Conservation (phyloP, 2,113 vertebrate genomes). For the Pleuronectes platessa region DNA sequence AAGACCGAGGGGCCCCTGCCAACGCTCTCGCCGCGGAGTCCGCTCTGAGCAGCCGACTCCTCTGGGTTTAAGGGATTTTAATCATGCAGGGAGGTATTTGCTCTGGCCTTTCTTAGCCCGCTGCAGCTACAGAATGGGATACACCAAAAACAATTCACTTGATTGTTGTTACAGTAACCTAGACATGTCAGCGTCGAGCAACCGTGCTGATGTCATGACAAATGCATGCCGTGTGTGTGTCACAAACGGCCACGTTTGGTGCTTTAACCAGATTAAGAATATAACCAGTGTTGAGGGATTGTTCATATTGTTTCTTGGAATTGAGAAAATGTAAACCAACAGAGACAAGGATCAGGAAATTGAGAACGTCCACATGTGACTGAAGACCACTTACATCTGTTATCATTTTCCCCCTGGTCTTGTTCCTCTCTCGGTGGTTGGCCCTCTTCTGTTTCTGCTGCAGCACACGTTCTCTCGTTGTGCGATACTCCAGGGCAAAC, state of each 20-base stretch:
- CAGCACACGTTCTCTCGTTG: conserved; percentile 93
- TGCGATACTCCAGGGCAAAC: conserved; percentile 97
- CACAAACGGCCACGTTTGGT: conserved; percentile 13
- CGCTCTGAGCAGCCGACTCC: conserved; percentile 41
- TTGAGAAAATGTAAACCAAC: conserved; percentile 42
- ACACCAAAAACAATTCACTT: conserved; percentile 62
- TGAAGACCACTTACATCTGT: conserved; percentile 91
- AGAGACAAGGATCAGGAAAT: conserved; percentile 43
- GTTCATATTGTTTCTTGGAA: conserved; percentile 46
- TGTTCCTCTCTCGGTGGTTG: conserved; percentile 98
- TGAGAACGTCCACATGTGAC: conserved; percentile 31
- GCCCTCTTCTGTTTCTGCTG: conserved; percentile 98
- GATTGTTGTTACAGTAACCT: conserved; percentile 75
- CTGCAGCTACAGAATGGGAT: conserved; percentile 65
- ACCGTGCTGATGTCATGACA: conserved; percentile 59
- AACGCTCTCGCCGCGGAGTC: conserved; percentile 47
- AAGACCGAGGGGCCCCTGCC: conserved; percentile 60
- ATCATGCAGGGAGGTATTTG: conserved; percentile 68
- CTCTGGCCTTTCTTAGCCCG: conserved; percentile 60
- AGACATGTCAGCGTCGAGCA: conserved; percentile 49
- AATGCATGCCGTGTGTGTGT: conserved; percentile 30
- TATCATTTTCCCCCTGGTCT: conserved; percentile 99
- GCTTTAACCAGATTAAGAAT: conserved; percentile 39
- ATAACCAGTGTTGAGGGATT: conserved; percentile 31
- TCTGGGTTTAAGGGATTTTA: conserved; percentile 66